Conservation (phyloP, 92 coral and sea anemone genomes). For the Zoanthus sociatus region DNA sequence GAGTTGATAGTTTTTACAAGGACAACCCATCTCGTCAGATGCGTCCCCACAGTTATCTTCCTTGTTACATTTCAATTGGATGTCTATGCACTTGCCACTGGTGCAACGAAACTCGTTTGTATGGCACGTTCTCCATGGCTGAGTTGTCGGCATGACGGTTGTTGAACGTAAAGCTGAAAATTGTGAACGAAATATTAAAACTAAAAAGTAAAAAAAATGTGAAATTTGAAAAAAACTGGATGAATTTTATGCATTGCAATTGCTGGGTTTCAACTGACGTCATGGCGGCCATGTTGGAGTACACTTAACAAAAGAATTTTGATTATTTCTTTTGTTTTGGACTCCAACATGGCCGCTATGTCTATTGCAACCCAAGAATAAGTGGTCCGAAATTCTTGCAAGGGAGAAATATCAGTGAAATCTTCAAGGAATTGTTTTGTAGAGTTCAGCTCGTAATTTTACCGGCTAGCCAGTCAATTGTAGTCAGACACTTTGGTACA, state of each 20-base stretch:
- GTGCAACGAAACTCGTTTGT: slow-evolving; percentile 77
- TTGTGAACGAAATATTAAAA: not conserved
- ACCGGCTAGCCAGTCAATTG: no score
- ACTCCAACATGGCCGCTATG: no score
- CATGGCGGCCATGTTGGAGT: no score
- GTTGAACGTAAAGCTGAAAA: slow-evolving; percentile 17
- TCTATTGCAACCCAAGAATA: no score
- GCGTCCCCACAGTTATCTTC: slow-evolving; percentile 86
- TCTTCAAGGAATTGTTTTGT: no score
- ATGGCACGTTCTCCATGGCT: slow-evolving; percentile 31
- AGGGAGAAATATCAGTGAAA: no score
- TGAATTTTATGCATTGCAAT: not conserved
- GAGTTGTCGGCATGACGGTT: slow-evolving; percentile 48
- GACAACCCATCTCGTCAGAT: slow-evolving; percentile 88
- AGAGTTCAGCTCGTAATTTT: no score
- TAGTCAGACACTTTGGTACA: no score
- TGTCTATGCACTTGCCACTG: slow-evolving; percentile 74
- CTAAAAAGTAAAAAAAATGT: not conserved
- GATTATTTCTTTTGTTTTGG: no score
- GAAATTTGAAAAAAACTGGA: not conserved
- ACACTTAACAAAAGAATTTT: no score
- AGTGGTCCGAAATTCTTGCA: no score
- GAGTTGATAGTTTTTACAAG: slow-evolving; percentile 70
- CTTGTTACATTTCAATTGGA: slow-evolving; percentile 71
- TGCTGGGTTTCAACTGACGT: not conserved